Evolutionary conservation across 2,888 invertebrate genomes (phyloP), one percentile per base, ranked within the genome.

Genomic region (Thymelicus acteon): DNA sequence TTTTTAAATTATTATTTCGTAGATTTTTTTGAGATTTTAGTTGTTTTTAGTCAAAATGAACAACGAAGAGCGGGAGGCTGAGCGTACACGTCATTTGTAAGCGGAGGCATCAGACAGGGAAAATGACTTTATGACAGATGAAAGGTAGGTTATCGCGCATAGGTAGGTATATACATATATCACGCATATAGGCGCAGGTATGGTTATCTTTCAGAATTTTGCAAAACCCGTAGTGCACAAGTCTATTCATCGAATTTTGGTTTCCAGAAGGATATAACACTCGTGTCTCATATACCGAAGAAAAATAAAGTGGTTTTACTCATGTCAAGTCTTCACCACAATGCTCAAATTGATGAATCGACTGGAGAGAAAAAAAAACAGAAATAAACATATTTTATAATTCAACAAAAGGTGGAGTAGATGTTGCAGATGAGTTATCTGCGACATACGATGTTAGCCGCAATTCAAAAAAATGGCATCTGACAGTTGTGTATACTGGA

Each of bases 271-370:
- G 57, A 73, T 49, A 13, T 72, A 2, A 74, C 69, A 15, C 47
- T 76, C 24, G 74, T 74, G 0, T 60, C 73, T 44, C 69, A 75
- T 60, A 47, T 69, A 7, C 72, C 72, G 37, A 73, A 74, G 60
- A 73, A 72, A 60, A 58, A 47, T 12, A 66, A 58, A 10, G 58
- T 66, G 8, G 66, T 66, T 44, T 1, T 48, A n/a, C n/a, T 58
- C 0, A 60, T 65, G 54, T 71, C 71, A n/a, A 61, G 40, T 15
- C 10, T 71, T 15, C 60, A 71, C 8, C 65, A 71, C 39, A 65
- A 71, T 19, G 10, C 49, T n/a, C 3, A 6, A 13, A 65, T 71
- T 13, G 64, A 71, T 60, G n/a, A n/a, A 4, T 8, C 47, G 13
- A 69, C 54, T 12, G 69, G 57, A 3, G 62, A 57, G 13, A 69